These are phyloP conservation scores for Eucidaris tribuloides DNA, from an alignment of 35 echinoderm and acorn worm species.

Conservation along the genomic window DNA sequence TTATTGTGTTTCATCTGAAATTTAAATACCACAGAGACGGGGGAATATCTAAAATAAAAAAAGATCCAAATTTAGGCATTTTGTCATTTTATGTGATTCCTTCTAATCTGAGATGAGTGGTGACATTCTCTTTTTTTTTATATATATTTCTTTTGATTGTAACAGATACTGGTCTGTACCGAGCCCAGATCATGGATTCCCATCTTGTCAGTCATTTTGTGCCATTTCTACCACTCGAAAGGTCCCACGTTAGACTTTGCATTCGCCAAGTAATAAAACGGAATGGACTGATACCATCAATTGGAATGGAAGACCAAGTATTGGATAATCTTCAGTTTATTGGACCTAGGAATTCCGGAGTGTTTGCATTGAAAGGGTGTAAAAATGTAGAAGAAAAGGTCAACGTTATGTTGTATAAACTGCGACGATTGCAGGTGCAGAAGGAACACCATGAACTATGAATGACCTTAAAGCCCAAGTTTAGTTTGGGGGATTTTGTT, in stretches of 20 bases:
- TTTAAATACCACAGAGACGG: too few relatives aligned
- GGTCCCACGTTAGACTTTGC: slow-evolving; percentile 58
- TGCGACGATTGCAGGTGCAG: too few relatives aligned
- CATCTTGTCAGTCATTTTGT: slow-evolving; percentile 75
- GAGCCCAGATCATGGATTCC: slow-evolving; percentile 43
- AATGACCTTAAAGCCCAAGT: too few relatives aligned
- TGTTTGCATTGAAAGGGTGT: slow-evolving; percentile 77
- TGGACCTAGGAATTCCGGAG: not conserved
- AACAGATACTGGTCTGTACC: slow-evolving; percentile 46
- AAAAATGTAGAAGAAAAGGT: slow-evolving; percentile 92
- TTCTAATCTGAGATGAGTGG: too few relatives aligned
- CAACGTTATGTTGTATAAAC: slow-evolving; percentile 13
- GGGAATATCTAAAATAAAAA: too few relatives aligned
- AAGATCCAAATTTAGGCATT: too few relatives aligned
- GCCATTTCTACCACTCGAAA: slow-evolving; percentile 80
- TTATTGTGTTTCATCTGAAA: too few relatives aligned
- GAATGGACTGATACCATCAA: not conserved
- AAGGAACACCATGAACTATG: too few relatives aligned
- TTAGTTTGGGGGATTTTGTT: too few relatives aligned
- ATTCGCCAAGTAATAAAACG: not conserved
- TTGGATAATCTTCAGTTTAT: slow-evolving; percentile 27
- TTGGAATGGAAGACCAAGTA: slow-evolving; percentile 5
- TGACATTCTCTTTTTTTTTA: too few relatives aligned
- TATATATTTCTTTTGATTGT: not conserved
- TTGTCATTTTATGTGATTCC: too few relatives aligned